Conservation (phyloP, 1,140 invertebrate genomes). For the Chlorops oryzae region DNA sequence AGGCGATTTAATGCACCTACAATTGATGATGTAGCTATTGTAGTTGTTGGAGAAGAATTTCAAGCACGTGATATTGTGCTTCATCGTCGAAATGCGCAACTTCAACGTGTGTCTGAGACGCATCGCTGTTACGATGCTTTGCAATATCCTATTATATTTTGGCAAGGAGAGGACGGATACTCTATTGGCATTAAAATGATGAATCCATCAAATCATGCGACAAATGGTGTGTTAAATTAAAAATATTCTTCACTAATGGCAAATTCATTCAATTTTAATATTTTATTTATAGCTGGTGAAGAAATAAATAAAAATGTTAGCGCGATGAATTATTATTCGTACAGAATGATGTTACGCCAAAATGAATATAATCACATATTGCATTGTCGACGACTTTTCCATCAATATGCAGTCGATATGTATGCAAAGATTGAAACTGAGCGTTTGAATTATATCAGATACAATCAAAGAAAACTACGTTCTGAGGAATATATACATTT, state of each 20-base stretch:
- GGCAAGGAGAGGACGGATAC: slow-evolving; percentile 47
- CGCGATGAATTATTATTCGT: slow-evolving; percentile 45
- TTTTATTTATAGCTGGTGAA: too few species aligned
- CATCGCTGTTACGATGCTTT: slow-evolving; percentile 46
- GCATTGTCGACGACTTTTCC: slow-evolving; percentile 31
- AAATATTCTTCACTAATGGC: neutral
- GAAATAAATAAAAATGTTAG: slow-evolving; percentile 37
- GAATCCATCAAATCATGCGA: slow-evolving; percentile 3
- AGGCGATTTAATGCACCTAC: slow-evolving; percentile 47
- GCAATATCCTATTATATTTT: slow-evolving; percentile 50
- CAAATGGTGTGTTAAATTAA: neutral
- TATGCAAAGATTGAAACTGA: slow-evolving; percentile 9
- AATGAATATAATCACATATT: slow-evolving; percentile 39
- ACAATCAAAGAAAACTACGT: slow-evolving; percentile 10
- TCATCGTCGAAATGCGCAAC: slow-evolving; percentile 11
- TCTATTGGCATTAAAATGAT: slow-evolving; percentile 20
- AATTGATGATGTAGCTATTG: slow-evolving; percentile 43
- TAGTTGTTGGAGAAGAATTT: slow-evolving; percentile 37
- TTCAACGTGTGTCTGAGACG: slow-evolving; percentile 34
- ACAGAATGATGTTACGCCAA: slow-evolving; percentile 44
- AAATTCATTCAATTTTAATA: neutral
- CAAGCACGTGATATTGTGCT: slow-evolving; percentile 20
- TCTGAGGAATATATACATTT: slow-evolving; percentile 14
- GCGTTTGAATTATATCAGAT: slow-evolving; percentile 1
- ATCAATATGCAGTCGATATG: slow-evolving; percentile 16